Conservation (phyloP, 2,113 vertebrate genomes). For the Tretioscincus oriximinensis region DNA sequence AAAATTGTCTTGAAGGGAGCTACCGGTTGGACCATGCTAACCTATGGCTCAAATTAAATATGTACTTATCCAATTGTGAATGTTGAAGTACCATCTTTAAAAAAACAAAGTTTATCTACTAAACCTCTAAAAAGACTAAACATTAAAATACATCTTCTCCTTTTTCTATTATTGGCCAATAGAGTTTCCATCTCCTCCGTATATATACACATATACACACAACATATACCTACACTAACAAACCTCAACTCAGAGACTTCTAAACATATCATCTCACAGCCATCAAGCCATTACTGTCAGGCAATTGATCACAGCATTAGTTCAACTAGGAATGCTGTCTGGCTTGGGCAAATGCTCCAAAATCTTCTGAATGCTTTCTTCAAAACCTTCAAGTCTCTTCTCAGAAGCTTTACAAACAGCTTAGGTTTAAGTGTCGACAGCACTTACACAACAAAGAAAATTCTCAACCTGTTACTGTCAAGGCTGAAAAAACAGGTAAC, state of each 20-base stretch:
- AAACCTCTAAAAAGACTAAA: background rate
- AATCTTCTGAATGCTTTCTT: background rate
- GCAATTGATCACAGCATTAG: background rate
- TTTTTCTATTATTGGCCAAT: background rate
- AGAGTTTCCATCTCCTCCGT: background rate
- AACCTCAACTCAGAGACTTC: background rate
- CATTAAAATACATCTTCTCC: background rate
- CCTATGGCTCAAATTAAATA: background rate
- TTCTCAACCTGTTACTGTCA: background rate
- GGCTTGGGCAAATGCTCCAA: background rate
- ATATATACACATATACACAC: background rate
- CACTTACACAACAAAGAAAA: constrained; percentile 7
- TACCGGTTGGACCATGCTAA: too few relatives aligned
- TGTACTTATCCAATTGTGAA: background rate
- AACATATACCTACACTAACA: background rate
- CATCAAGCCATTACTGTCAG: background rate
- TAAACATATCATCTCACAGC: background rate
- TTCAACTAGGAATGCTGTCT: background rate
- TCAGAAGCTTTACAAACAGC: background rate
- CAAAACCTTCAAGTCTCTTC: background rate
- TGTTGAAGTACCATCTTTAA: background rate
- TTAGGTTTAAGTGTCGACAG: background rate
- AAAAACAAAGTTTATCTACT: too few relatives aligned
- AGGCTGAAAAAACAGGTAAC: background rate
- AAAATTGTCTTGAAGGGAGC: too few relatives aligned